Percentiles rank a stretch among this genome's conserved stretches.
Evolutionary conservation across 1,140 invertebrate species (phyloP).

Genomic region (Eriocheir sinensis): DNA sequence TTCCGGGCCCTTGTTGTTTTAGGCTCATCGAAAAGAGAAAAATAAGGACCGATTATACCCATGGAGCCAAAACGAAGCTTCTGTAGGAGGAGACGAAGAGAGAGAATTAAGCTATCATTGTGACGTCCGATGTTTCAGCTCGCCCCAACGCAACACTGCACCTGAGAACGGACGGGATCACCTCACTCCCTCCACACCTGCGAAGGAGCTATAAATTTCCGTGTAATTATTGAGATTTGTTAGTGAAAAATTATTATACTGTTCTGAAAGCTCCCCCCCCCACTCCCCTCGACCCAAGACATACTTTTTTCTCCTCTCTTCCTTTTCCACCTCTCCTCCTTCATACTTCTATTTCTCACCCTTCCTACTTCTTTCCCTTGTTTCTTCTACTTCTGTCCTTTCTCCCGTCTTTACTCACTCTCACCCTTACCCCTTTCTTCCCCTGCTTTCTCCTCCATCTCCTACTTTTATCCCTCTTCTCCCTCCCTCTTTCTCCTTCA

Average conservation of each 20-base stretch:
- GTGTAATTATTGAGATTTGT: neutral
- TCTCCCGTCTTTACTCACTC: neutral
- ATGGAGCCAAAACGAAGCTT: too few species aligned
- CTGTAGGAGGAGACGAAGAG: too few species aligned
- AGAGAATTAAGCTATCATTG: too few species aligned
- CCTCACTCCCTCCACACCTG: neutral
- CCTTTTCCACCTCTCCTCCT: neutral
- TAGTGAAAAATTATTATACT: neutral
- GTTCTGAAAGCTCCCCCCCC: too few species aligned
- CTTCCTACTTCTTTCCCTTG: neutral
- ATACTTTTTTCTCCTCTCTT: neutral
- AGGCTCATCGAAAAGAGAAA: too few species aligned
- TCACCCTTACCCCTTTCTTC: neutral
- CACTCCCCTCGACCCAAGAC: neutral
- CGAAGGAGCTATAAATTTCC: neutral
- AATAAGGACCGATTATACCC: too few species aligned
- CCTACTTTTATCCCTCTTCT: neutral
- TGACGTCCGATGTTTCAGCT: too few species aligned
- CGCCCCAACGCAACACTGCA: too few species aligned
- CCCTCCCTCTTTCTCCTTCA: neutral
- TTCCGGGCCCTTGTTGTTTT: too few species aligned
- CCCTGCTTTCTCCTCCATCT: neutral
- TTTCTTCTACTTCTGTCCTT: neutral
- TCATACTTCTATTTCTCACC: neutral
- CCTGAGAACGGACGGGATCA: neutral